Evolutionary conservation across 2,888 invertebrate species (phyloP).

Genomic region (Polymixis flavicincta): DNA sequence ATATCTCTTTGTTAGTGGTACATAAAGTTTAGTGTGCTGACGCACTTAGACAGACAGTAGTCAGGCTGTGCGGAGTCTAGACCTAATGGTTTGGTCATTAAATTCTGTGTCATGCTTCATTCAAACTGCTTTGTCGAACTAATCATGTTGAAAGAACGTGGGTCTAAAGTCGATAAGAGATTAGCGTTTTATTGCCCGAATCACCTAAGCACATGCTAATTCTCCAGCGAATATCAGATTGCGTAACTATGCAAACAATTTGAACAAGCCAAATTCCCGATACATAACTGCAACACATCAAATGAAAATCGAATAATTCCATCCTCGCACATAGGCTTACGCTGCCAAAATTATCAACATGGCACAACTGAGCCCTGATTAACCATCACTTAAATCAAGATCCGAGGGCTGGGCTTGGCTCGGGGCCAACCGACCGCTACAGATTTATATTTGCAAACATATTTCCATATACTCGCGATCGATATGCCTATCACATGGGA

Average conservation of each 20-base stretch:
- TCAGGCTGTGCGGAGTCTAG: conserved; percentile 7
- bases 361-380: conserved; percentile 68
- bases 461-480: conserved; percentile 75
- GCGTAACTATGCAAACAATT: conserved; percentile 10
- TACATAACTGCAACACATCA: conserved; percentile 33
- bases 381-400: conserved; percentile 76
- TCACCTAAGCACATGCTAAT: not conserved
- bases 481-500: conserved; percentile 63
- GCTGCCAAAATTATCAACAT: conserved; percentile 60
- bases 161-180: not conserved
- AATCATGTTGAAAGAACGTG: not conserved
- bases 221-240: conserved; percentile 2
- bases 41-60: conserved; percentile 29
- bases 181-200: not conserved
- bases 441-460: conserved; percentile 80
- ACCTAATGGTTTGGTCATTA: conserved; percentile 15
- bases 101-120: conserved; percentile 5
- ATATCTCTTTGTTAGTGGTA: conserved; percentile 39
- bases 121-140: not conserved
- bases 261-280: not conserved
- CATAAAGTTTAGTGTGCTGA: conserved; percentile 40
- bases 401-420: conserved; percentile 73
- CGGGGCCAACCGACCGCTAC: conserved; percentile 78
- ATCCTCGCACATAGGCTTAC: conserved; percentile 31
- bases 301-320: conserved; percentile 29